Conservation (phyloP, 2,888 invertebrate genomes). For the Ernsta delagoae region DNA sequence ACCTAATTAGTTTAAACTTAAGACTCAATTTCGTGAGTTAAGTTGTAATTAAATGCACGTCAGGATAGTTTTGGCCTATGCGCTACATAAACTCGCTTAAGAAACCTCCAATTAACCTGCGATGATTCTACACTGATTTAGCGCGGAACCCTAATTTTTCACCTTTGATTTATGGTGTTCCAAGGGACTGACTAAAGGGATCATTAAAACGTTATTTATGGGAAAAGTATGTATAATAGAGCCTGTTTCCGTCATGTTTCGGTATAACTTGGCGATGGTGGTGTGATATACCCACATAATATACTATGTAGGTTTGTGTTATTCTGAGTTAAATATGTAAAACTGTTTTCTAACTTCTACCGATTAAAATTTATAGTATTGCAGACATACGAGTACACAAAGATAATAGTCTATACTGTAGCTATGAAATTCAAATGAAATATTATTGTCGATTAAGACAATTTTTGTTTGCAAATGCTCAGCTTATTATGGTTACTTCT, state of each 20-base stretch:
- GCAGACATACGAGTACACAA: too few species aligned
- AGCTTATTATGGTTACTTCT: too few species aligned
- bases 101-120: neutral
- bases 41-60: neutral
- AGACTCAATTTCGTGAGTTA: neutral
- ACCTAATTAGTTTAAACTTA: neutral
- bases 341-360: too few species aligned
- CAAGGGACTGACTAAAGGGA: conserved; percentile 40
- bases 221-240: neutral
- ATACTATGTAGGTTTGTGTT: too few species aligned
- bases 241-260: neutral
- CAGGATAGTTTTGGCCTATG: neutral
- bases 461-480: too few species aligned
- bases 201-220: conserved; percentile 45
- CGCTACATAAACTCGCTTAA: neutral
- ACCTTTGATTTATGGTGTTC: conserved; percentile 44
- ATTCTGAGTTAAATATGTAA: too few species aligned
- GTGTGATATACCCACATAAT: neutral
- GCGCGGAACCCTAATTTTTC: conserved; percentile 28
- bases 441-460: too few species aligned
- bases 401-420: too few species aligned
- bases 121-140: neutral
- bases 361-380: too few species aligned
- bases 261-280: too few species aligned
- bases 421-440: too few species aligned